Base-by-base conservation (phyloP, 2,113 vertebrate species). In the Chloroceryle aenea region DNA sequence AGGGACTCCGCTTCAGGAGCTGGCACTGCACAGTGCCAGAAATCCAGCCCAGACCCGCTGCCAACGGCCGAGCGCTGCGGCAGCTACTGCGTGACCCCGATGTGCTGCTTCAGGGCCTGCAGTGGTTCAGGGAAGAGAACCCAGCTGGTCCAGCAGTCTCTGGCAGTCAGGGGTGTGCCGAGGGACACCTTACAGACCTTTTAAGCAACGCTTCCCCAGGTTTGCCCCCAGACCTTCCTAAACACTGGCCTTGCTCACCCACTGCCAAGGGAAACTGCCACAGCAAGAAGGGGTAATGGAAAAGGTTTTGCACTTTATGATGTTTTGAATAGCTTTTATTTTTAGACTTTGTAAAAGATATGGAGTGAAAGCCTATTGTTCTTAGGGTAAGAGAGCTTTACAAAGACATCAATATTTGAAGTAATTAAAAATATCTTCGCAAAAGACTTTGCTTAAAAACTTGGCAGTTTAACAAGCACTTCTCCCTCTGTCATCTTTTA, bases 401-500 rank as follows among this genome's bases (percentile, higher is more conserved):
- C 74, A 87, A 89, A 94, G 43, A 68, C 87, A 94, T 89, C 91
- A 95, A 91, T 93, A 94, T 82, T 95, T 89, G n/a, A 93, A 89
- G 68, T 90, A 79, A 95, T 94, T 87, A 85, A 92, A 88, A 96
- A 92, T 90, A 96, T 34, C 79, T 58, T 79, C 81, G 96, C 94
- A 96, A 96, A 97, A 89, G 93, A n/a, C 80, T 90, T 92, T 58
- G 30, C 85, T 90, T 90, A 81, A 93, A 89, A 90, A 78, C 52
- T 87, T 94, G 96, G 93, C 90, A 82, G 58, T 48, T 96, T 72
- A 96, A 72, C 86, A 95, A 90, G 80, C 27, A 50, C 66, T 95
- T 76, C 76, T 94, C 92, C 95, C 91, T 64, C 91, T 38, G 14
- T 93, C 89, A 17, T 91, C 94, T 96, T 98, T 98, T 93, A 98